Evolutionary conservation across 2,113 vertebrate species (phyloP).

Genomic region (Rhabdornis inornatus): DNA sequence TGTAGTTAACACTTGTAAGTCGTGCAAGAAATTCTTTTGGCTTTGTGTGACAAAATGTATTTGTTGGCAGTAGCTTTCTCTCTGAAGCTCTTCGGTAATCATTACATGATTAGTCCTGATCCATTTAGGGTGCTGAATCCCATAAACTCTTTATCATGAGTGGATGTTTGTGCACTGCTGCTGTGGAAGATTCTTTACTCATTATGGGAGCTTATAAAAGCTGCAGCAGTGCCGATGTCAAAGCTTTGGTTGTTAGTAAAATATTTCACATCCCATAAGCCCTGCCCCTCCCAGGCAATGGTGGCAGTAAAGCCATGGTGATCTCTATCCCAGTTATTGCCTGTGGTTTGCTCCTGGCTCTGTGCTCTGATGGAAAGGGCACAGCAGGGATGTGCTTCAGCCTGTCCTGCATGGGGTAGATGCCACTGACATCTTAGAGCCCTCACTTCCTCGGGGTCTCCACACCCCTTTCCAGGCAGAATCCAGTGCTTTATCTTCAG

Average conservation of each 20-base stretch:
- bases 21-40: neutral
- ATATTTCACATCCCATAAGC: neutral
- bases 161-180: neutral
- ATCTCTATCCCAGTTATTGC: accelerated
- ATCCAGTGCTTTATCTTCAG: neutral
- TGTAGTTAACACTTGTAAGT: neutral
- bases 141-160: neutral
- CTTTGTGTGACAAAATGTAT: neutral
- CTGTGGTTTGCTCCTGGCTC: neutral
- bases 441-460: neutral
- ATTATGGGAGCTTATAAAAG: neutral
- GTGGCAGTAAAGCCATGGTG: accelerated
- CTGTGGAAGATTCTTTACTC: neutral
- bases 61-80: neutral
- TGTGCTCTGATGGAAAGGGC: accelerated
- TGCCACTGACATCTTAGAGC: accelerated
- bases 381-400: neutral
- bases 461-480: neutral
- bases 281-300: neutral
- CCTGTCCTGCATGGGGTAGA: neutral
- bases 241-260: neutral
- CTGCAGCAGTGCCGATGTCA: neutral
- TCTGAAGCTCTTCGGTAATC: neutral
- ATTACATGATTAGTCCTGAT: neutral
- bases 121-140: neutral